These are phyloP conservation scores for Nycticebus coucang DNA, from an alignment of 2,113 vertebrate genomes.

Conservation along the genomic window DNA sequence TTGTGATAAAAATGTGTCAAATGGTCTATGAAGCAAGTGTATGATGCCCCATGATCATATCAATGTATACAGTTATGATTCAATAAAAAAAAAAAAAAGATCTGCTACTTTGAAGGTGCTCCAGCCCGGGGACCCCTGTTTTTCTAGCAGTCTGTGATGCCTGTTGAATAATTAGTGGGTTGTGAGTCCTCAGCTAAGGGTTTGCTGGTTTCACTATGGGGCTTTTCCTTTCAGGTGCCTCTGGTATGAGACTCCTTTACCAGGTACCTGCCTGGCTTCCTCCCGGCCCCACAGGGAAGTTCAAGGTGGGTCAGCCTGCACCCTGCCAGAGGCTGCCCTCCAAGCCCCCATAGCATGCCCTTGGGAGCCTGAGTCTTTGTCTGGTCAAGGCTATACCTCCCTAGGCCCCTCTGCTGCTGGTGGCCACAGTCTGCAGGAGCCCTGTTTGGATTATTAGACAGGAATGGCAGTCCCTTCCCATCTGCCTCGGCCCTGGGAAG, in stretches of 20 bases:
- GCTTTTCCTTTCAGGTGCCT: neutral
- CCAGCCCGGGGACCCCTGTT: neutral
- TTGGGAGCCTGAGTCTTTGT: too few species aligned
- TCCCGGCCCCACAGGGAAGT: neutral
- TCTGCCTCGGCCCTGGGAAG: neutral
- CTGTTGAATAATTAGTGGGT: constrained; percentile 35
- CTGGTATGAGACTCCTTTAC: neutral
- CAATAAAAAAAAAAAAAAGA: too few species aligned
- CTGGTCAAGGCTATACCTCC: too few species aligned
- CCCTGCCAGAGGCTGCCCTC: too few species aligned
- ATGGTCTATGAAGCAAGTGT: too few species aligned
- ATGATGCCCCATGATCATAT: too few species aligned
- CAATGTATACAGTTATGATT: too few species aligned
- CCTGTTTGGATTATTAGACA: neutral
- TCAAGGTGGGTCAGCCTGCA: neutral
- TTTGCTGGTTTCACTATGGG: neutral
- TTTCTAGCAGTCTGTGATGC: neutral
- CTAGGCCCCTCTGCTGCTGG: neutral
- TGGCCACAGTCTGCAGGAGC: neutral
- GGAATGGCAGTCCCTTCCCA: neutral
- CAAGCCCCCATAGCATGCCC: neutral
- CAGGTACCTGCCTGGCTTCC: neutral
- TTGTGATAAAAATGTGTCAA: too few species aligned
- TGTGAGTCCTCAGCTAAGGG: neutral
- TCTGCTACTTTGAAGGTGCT: constrained; percentile 64